These are phyloP conservation scores for Pantherophis vulpinus DNA, from an alignment of 2,797 vertebrate species.

Conservation along the genomic window DNA sequence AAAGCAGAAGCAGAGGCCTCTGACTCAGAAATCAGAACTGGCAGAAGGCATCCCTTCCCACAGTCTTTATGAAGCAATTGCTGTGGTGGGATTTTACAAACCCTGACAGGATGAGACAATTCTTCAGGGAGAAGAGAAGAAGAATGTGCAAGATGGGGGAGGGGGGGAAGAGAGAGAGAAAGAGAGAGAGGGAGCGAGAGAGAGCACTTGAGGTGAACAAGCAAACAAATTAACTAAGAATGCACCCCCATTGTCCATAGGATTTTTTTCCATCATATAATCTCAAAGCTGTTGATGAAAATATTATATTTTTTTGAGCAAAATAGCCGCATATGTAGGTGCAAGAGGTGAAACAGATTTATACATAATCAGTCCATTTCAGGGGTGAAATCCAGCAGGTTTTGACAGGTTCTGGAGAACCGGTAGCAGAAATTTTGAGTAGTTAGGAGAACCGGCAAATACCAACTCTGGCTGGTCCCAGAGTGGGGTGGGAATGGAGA, in stretches of 20 bases:
- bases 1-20: background rate
- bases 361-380: background rate
- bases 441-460: too few species aligned
- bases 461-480: too few species aligned
- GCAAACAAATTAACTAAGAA: background rate
- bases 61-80: background rate
- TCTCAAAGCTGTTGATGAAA: background rate
- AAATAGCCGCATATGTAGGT: background rate
- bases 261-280: background rate
- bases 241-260: background rate
- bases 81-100: background rate
- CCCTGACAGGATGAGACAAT: background rate
- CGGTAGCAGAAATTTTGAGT: too few species aligned
- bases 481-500: too few species aligned
- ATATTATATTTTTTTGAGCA: background rate
- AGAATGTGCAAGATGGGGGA: background rate
- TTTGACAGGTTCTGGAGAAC: too few species aligned
- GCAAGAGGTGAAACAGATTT: background rate
- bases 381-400: too few species aligned
- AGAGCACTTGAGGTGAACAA: background rate
- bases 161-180: too few species aligned
- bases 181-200: too few species aligned
- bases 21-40: background rate
- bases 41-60: background rate
- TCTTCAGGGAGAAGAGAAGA: background rate